phyloP scores from a whole-genome alignment of 2,888 invertebrate genomes.

The Acanthosepion pharaonis region DNA sequence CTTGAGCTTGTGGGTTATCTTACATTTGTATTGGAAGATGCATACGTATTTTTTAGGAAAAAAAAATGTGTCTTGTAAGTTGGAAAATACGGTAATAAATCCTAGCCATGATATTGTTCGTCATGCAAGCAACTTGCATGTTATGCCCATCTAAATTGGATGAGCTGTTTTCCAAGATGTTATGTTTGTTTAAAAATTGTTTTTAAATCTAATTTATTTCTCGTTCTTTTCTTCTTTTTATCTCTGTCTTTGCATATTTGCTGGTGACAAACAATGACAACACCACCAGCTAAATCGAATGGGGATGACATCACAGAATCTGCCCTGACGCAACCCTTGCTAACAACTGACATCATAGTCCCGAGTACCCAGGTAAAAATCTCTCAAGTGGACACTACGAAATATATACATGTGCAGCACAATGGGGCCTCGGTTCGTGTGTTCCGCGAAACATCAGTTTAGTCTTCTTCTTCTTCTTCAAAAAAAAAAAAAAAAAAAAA shows the following conservation, averaged over 20 bases:
- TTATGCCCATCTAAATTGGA: too few species aligned
- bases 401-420: conserved; percentile 75
- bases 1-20: too few species aligned
- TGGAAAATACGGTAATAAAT: too few species aligned
- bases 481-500: background rate
- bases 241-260: too few species aligned
- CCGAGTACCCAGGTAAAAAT: conserved; percentile 72
- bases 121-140: too few species aligned
- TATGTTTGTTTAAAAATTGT: conserved; percentile 49
- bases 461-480: conserved; percentile 38
- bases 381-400: conserved; percentile 73
- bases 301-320: conserved; percentile 59
- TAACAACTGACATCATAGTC: conserved; percentile 69
- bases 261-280: background rate
- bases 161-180: conserved; percentile 45
- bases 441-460: conserved; percentile 75
- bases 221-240: conserved; percentile 2
- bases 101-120: too few species aligned
- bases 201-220: conserved; percentile 49
- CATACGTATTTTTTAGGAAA: too few species aligned
- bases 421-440: conserved; percentile 74
- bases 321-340: conserved; percentile 65
- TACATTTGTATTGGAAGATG: too few species aligned
- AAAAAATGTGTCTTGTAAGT: too few species aligned
- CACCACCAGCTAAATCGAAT: background rate